Percentiles rank a stretch among this genome's conserved stretches.
Conservation (phyloP, 2,113 vertebrate genomes). For the Ammospiza nelsoni region DNA sequence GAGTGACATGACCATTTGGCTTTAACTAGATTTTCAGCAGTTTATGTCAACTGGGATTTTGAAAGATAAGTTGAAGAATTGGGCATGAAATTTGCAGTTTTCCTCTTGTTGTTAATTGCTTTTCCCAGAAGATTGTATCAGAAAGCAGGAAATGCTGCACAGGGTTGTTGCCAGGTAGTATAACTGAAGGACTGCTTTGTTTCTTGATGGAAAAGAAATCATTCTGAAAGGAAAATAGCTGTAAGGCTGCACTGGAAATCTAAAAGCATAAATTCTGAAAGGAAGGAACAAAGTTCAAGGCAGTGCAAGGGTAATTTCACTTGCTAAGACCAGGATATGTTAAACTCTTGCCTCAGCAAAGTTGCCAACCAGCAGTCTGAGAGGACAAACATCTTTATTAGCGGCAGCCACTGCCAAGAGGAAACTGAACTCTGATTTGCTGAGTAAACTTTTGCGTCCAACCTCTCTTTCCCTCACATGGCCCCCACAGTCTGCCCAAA, state of each 20-base stretch:
- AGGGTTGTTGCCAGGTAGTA: neutral
- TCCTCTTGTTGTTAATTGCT: neutral
- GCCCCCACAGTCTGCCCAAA: neutral
- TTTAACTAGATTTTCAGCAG: neutral
- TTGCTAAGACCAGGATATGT: neutral
- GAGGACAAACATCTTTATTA: neutral
- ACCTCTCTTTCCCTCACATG: neutral
- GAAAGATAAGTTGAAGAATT: neutral
- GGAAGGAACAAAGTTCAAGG: neutral
- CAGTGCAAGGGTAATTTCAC: neutral
- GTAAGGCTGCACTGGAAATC: neutral
- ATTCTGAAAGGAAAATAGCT: neutral
- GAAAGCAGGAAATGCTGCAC: neutral
- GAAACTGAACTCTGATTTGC: neutral
- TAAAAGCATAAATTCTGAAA: neutral
- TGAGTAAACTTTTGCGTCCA: neutral
- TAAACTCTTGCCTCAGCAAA: neutral
- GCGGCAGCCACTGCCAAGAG: neutral
- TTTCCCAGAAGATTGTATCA: neutral
- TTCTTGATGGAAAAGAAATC: neutral
- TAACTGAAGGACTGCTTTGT: neutral
- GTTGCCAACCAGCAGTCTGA: neutral
- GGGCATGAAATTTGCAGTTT: neutral
- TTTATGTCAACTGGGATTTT: neutral
- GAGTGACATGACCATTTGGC: neutral